These are phyloP conservation scores for Addax nasomaculatus DNA, from an alignment of 2,113 vertebrate genomes.

Conservation along the genomic window DNA sequence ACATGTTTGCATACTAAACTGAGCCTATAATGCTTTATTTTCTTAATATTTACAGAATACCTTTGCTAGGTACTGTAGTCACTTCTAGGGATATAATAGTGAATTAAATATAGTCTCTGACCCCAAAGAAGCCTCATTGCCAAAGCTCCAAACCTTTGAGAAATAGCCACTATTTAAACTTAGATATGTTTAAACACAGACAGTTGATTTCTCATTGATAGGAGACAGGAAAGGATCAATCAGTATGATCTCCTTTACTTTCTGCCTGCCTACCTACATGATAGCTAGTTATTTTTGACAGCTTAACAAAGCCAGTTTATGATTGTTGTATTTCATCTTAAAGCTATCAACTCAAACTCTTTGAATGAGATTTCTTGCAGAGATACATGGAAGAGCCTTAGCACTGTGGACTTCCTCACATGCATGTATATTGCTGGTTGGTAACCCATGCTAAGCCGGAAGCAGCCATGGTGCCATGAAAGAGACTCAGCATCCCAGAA, in stretches of 20 bases:
- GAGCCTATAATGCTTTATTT: background rate
- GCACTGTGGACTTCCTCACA: slow-evolving; percentile 82
- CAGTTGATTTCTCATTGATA: background rate
- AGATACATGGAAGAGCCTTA: slow-evolving; percentile 82
- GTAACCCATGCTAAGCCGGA: background rate
- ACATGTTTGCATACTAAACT: background rate
- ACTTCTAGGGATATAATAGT: background rate
- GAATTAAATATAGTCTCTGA: background rate
- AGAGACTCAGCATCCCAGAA: slow-evolving; percentile 22
- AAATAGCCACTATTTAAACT: background rate
- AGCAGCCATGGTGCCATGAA: background rate
- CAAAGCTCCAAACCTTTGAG: background rate
- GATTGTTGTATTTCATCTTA: slow-evolving; percentile 73
- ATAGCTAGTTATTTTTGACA: background rate
- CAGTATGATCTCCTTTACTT: background rate
- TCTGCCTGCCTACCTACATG: background rate
- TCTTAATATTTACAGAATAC: background rate
- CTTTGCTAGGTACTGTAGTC: background rate
- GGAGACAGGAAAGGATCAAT: background rate
- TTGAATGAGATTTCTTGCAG: slow-evolving; percentile 81
- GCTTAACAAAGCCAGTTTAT: background rate
- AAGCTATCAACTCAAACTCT: slow-evolving; percentile 82
- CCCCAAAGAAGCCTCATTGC: background rate
- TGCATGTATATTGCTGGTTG: slow-evolving; percentile 73
- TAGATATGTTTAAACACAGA: background rate